phyloP scores from a whole-genome alignment of 2,888 invertebrate species.

The Erynnis tages region DNA sequence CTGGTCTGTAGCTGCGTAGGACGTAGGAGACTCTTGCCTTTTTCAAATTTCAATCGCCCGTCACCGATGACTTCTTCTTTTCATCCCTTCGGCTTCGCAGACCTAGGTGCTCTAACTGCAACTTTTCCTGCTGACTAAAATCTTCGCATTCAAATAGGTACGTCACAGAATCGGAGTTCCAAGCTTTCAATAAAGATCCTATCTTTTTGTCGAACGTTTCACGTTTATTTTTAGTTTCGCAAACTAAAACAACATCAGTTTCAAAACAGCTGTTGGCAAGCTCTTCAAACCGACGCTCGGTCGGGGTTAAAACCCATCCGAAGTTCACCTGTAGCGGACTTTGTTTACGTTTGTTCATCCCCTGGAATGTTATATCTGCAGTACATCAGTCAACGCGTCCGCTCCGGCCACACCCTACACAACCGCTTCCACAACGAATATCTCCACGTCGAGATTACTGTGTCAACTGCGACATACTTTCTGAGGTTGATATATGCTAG shows the following conservation, averaged over 20 bases:
- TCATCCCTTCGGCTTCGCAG: too few relatives aligned
- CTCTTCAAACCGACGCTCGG: not conserved
- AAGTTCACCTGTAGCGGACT: slow-evolving; percentile 10
- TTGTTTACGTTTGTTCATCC: slow-evolving; percentile 31
- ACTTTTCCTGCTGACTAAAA: too few relatives aligned
- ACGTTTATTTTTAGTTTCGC: slow-evolving; percentile 17
- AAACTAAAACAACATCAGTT: slow-evolving; percentile 17
- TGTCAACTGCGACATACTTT: slow-evolving; percentile 23
- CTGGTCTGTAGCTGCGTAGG: not conserved
- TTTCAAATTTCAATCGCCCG: too few relatives aligned
- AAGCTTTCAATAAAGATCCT: not conserved
- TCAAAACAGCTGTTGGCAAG: slow-evolving; percentile 20
- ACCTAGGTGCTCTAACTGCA: too few relatives aligned
- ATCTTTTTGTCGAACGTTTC: slow-evolving; percentile 15
- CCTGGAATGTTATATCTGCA: slow-evolving; percentile 29
- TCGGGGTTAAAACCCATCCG: slow-evolving; percentile 20
- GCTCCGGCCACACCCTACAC: slow-evolving; percentile 1
- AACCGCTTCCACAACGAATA: slow-evolving; percentile 17
- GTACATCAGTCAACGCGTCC: slow-evolving; percentile 25
- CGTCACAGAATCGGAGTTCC: too few relatives aligned
- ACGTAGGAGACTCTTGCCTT: too few relatives aligned
- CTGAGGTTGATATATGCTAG: slow-evolving; percentile 22
- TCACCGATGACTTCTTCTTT: too few relatives aligned
- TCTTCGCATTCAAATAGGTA: too few relatives aligned
- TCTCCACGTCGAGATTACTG: slow-evolving; percentile 4